phyloP scores from a whole-genome alignment of 2,797 vertebrate species.

The Decapterus maruadsi region DNA sequence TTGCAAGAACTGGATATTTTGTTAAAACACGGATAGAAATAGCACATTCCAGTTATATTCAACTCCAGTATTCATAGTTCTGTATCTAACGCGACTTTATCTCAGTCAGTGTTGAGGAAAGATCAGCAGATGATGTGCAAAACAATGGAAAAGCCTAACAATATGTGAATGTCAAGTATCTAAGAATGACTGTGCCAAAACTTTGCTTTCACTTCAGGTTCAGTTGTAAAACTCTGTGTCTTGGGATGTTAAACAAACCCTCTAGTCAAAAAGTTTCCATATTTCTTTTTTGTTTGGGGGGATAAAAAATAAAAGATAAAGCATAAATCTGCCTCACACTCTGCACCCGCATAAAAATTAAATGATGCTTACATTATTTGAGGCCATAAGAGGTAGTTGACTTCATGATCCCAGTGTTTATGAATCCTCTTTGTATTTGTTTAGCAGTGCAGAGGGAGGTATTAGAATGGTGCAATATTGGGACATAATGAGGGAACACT shows the following conservation, averaged over 20 bases:
- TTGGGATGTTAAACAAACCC: slow-evolving; percentile 14
- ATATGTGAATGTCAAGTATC: slow-evolving; percentile 2
- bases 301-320: slow-evolving; percentile 2
- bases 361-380: slow-evolving; percentile 29
- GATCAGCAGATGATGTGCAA: not conserved
- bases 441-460: slow-evolving; percentile 23
- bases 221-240: slow-evolving; percentile 11
- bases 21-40: not conserved
- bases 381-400: slow-evolving; percentile 22
- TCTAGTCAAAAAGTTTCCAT: not conserved
- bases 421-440: slow-evolving; percentile 41
- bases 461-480: slow-evolving; percentile 52
- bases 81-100: slow-evolving; percentile 5
- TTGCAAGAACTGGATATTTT: not conserved
- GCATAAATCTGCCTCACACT: slow-evolving; percentile 6
- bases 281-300: not conserved
- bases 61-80: slow-evolving; percentile 13
- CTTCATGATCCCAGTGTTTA: slow-evolving; percentile 25
- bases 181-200: not conserved
- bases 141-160: not conserved
- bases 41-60: not conserved
- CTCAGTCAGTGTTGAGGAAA: not conserved
- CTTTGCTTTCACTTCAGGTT: not conserved
- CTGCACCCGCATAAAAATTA: slow-evolving; percentile 13
- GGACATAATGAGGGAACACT: slow-evolving; percentile 46